Base-by-base conservation (phyloP, 1,140 invertebrate species). In the Rhagoletis pomonella region DNA sequence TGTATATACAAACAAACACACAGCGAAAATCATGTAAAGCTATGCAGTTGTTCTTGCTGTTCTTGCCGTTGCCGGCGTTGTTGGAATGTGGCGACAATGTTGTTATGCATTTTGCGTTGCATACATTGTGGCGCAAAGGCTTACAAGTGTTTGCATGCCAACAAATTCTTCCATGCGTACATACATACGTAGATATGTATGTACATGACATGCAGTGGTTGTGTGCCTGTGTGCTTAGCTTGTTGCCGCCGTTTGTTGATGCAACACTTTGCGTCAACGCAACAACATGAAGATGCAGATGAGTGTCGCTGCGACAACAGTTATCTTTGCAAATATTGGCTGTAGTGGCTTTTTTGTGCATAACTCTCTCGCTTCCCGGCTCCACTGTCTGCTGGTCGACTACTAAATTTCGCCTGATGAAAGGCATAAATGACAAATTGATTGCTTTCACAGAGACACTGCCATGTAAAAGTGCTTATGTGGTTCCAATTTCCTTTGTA, bases 401-500 rank as follows among this genome's bases (percentile, higher is more conserved):
- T 55, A 86, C 19, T 86, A 47, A 86, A 62, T 60, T 47, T 62
- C 55, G 58, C 62, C 12, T 62, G 58, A 64, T 62, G 58, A 64
- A 29, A 60, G 44, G 84, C 84, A 86, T 86, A 86, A 86, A 86
- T 86, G 84, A 86, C 84, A 86, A 86, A 86, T 60, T 86, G 84
- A 86, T 86, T 86, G 84, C 58, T 62, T 85, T 60, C 19, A 14
- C 29, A 7, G 58, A n/a, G 64, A 9, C 17, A 0, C n/a, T 2
- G 39, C 64, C 0, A 67, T 29, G 39, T 7, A 39, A 1, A 9
- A 19, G n/a, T 1, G 64, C 47, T 19, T 17, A 17, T 73, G 9
- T 73, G 44, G 19, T 17, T 9, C 1, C 10, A 29, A 58, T 81
- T 3, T 2, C 5, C 6, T n/a, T 55, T 29, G 29, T 29, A 19